Evolutionary conservation across 2,113 vertebrate species (phyloP), one percentile per base, ranked within the genome.

Genomic region (Eublepharis macularius): DNA sequence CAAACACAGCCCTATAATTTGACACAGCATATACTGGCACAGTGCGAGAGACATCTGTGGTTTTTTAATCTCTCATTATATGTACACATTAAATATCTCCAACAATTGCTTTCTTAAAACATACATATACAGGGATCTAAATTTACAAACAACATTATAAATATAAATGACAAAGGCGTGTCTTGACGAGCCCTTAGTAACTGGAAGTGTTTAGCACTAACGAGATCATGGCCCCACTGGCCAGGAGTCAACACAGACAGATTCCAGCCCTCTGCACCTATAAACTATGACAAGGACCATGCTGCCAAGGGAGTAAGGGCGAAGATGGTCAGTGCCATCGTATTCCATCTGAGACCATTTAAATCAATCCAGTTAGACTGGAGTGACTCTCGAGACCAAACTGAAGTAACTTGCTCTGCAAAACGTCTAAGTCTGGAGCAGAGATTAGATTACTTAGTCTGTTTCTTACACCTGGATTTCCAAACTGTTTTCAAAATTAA

Each of bases 401-500:
- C 57, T 24, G 57, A 60, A 60, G 57, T 60, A 24, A 24, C 57
- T 57, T 82, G 57, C 21, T 5, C 21, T 1, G 57, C 57, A 24
- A 21, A 60, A 6, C 21, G 5, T 5, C 19, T 16, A 54, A 12
- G 36, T 21, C 21, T 41, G 51, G 11, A 26, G 7, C 29, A 57
- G 4, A 43, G 9, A 54, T 66, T 29, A 54, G 49, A 36, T 26
- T n/a, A 39, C 74, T 19, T 26, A 43, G 24, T 65, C 21, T 21
- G 68, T 86, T 24, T 83, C 87, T 41, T 81, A 32, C 49, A 83
- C 47, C 82, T 51, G 65, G 84, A 87, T 80, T 26, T 4, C 80
- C 17, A 16, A 86, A 57, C 6, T 81, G 63, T 47, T 91, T 92
- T 57, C 54, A 89, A 69, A 39, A 75, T 45, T 36, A 84, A 81